phyloP scores from a whole-genome alignment of 92 coral and sea anemone species.

The Epizoanthus illoricatus region DNA sequence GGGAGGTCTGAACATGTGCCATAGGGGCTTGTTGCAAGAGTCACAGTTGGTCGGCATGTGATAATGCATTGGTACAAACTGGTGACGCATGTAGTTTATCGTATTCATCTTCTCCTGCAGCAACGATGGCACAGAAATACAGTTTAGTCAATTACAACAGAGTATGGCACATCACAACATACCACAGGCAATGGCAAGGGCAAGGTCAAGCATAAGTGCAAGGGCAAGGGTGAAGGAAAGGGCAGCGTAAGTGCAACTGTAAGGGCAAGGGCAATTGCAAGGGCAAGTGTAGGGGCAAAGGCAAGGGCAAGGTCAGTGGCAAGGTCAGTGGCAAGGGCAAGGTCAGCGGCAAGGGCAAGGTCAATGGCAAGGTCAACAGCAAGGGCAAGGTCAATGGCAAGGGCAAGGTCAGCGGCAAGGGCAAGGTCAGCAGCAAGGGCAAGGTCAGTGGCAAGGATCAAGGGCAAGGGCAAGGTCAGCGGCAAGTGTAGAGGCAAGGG shows the following conservation, averaged over 20 bases:
- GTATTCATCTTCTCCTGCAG: conserved; percentile 85
- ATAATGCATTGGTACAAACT: conserved; percentile 92
- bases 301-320: too few species aligned
- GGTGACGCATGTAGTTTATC: conserved; percentile 97
- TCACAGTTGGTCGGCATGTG: conserved; percentile 99
- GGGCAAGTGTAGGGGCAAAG: too few species aligned
- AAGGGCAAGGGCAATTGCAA: too few species aligned
- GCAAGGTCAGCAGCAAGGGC: background rate
- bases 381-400: too few species aligned
- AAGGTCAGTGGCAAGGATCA: background rate
- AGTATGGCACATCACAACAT: background rate
- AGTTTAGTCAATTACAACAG: background rate
- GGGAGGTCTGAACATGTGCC: conserved; percentile 99
- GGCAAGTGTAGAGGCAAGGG: too few species aligned
- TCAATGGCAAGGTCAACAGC: too few species aligned
- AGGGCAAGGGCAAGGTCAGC: background rate
- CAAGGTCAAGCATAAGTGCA: background rate
- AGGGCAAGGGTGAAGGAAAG: too few species aligned
- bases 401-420: too few species aligned
- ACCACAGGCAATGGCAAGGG: background rate
- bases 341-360: too few species aligned
- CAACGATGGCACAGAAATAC: background rate
- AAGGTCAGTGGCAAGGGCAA: too few species aligned
- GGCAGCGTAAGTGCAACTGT: background rate
- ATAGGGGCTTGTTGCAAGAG: conserved; percentile 92